Evolutionary conservation across 2,113 vertebrate genomes (phyloP), one percentile per base, ranked within the genome.

Genomic region (Ictalurus furcatus): DNA sequence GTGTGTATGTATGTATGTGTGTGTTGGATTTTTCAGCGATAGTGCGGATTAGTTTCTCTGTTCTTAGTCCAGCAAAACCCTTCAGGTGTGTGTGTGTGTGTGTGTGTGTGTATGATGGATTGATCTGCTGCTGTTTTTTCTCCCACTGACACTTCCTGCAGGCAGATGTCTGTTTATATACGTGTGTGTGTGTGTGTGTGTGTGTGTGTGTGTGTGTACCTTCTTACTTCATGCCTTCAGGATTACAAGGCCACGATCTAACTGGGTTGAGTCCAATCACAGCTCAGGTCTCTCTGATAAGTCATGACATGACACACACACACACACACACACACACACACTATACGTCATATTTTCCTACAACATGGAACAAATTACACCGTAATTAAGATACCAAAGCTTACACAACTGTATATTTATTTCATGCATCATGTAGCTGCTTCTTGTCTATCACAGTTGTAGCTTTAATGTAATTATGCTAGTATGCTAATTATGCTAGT

Each of bases 281-380:
- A 94, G 93, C 93, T 94, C 93, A 92, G 93, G 89, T 87, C 93
- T 92, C 91, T 74, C 92, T 92, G 92, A 95, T 94, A 95, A 94
- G 93, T 94, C 78, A 79, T 54, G 25, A 79, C 76, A 54, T 61
- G 5, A 25, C 52, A 40, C 30, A 25, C 56, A 61, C 56, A 37
- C 30, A 89, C 63, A 67, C 63, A 83, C 58, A 48, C 48, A 48
- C 48, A 48, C 48, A 48, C 48, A 48, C 48, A 48, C 48, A 48
- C 48, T 3, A 0, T 61, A n/a, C 17, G 8, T 4, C 56, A 79
- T 16, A 48, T 78, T 78, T 7, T 76, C 3, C 1, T 9, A 30
- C 65, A 13, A 69, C 65, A 69, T 30, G 12, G 65, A 69, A 30
- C 14, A 4, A 69, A 16, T 69, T 30, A 16, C 12, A 69, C 3